Percentiles rank a stretch among this genome's conserved stretches.
Evolutionary conservation across 1,140 invertebrate species (phyloP).

Genomic region (Rhynchophorus ferrugineus): DNA sequence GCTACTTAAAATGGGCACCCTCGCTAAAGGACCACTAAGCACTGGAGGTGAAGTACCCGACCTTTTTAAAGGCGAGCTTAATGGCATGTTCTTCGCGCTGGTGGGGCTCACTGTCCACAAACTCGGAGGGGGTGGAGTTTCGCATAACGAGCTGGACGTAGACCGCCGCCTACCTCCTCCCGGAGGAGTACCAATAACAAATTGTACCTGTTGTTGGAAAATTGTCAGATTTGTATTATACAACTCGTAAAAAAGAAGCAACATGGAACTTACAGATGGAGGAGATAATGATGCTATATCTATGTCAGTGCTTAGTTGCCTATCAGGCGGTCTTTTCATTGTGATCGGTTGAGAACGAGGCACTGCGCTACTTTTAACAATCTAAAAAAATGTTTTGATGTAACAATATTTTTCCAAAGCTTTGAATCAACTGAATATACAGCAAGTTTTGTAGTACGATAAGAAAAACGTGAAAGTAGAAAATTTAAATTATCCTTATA

Average conservation of each 20-base stretch:
- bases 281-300: slow-evolving; percentile 81
- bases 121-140: slow-evolving; percentile 69
- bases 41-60: slow-evolving; percentile 67
- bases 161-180: slow-evolving; percentile 57
- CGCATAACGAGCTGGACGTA: slow-evolving; percentile 56
- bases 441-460: too few species aligned
- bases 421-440: too few species aligned
- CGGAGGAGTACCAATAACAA: slow-evolving; percentile 84
- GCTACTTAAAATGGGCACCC: slow-evolving; percentile 50
- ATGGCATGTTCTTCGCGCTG: slow-evolving; percentile 48
- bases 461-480: not conserved
- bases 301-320: slow-evolving; percentile 52
- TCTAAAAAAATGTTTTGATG: slow-evolving; percentile 4
- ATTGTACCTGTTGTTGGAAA: slow-evolving; percentile 66
- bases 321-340: slow-evolving; percentile 62
- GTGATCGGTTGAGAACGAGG: slow-evolving; percentile 77
- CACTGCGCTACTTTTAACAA: slow-evolving; percentile 44
- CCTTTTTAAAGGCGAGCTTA: slow-evolving; percentile 60
- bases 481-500: not conserved
- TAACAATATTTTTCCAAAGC: not conserved
- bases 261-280: slow-evolving; percentile 57
- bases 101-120: slow-evolving; percentile 72
- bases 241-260: not conserved
- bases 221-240: slow-evolving; percentile 1
- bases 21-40: slow-evolving; percentile 51